These are phyloP conservation scores for Petromus typicus DNA, from an alignment of 2,113 vertebrate genomes.

Conservation along the genomic window DNA sequence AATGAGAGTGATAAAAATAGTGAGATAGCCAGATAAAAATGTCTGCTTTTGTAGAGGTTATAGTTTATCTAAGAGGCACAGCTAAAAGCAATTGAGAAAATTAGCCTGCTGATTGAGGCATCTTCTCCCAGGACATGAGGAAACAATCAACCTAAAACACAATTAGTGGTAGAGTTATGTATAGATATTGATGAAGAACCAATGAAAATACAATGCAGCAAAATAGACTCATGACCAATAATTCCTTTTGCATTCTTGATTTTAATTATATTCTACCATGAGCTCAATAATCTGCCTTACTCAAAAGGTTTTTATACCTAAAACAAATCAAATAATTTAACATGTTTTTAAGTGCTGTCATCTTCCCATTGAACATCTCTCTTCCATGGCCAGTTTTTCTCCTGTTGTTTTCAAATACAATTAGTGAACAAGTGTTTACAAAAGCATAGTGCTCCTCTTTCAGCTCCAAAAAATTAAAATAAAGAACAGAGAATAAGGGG, in stretches of 20 bases:
- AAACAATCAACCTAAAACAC: conserved; percentile 34
- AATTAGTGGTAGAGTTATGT: conserved; percentile 36
- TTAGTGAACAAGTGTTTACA: not conserved
- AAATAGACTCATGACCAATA: not conserved
- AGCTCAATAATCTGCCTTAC: not conserved
- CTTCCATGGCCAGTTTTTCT: not conserved
- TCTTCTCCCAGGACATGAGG: conserved; percentile 16
- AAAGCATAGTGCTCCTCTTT: not conserved
- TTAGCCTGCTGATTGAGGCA: conserved; percentile 32
- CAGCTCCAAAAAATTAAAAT: not conserved
- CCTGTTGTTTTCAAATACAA: not conserved
- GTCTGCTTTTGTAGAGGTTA: conserved; percentile 45
- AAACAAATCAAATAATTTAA: conserved; percentile 42
- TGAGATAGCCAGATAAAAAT: conserved; percentile 51
- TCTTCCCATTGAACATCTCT: not conserved
- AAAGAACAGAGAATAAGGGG: not conserved
- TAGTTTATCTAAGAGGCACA: conserved; percentile 46
- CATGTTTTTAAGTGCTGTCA: not conserved
- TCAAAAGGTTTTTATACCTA: not conserved
- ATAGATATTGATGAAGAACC: conserved; percentile 36
- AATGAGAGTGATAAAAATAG: conserved; percentile 39
- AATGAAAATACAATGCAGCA: not conserved
- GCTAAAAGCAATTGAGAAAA: conserved; percentile 59
- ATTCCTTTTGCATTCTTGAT: not conserved
- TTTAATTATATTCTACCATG: not conserved